Evolutionary conservation across 2,888 invertebrate species (phyloP), one percentile per base, ranked within the genome.

Genomic region (Nasonovia ribisnigri): DNA sequence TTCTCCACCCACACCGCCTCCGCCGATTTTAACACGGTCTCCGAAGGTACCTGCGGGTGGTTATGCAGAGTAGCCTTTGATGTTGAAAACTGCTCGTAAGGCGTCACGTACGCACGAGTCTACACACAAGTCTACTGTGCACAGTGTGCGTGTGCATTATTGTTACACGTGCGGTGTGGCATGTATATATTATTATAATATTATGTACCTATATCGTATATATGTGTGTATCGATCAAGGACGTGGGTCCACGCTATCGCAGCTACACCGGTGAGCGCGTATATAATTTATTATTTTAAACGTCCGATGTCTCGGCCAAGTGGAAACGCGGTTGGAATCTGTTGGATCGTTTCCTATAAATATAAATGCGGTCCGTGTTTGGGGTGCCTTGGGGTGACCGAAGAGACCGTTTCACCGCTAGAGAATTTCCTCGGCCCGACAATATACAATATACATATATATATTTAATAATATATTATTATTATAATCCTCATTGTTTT

Each of bases 241-340:
- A 36, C 77, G 77, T 36, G 36, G 77, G 77, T 77, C 54, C 54
- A 54, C 36, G 36, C 36, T 77, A 77, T 77, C 77, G 77, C 77
- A 8, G 77, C 20, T 36, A 36, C 77, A 77, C 36, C 77, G 77
- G 77, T 77, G 36, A 77, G 20, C 77, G 77, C 36, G 20, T 77
- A 36, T 77, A 36, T 77, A 77, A 77, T 77, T 77, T 77, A 77
- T 77, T 77, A 77, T 77, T 77, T 77, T 77, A 77, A 77, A 77
- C 36, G 77, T 36, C 77, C 77, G 36, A 77, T 77, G 36, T 77
- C 77, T 77, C 77, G 77, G 77, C 77, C 36, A 77, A 77, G 77
- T 36, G 36, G 77, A 77, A 77, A 77, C 36, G 36, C 77, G 77
- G 36, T 77, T 77, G 36, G 77, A 77, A 77, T 77, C 36, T 77